phyloP scores from a whole-genome alignment of 2,888 invertebrate species.

The Cataglyphis altisquamis region DNA sequence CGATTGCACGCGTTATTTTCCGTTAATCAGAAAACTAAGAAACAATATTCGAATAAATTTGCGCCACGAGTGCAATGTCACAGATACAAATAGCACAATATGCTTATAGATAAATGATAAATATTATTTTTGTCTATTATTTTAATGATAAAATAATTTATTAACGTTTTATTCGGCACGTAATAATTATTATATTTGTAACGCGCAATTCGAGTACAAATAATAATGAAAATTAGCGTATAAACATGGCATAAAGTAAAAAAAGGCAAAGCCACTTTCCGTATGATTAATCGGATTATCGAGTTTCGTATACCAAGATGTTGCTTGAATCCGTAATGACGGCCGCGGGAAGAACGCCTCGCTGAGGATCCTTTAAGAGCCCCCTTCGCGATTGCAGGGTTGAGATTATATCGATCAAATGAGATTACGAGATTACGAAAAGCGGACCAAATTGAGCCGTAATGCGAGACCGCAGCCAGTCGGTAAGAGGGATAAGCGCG shows the following conservation, averaged over 20 bases:
- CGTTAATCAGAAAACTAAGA: constrained; percentile 3
- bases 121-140: background rate
- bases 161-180: background rate
- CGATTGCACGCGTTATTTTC: constrained; percentile 20
- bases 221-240: constrained; percentile 20
- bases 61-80: constrained; percentile 20
- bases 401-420: constrained; percentile 76
- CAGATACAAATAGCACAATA: background rate
- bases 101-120: background rate
- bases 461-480: constrained; percentile 71
- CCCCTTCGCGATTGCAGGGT: constrained; percentile 68
- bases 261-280: constrained; percentile 30
- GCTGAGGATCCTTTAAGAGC: constrained; percentile 65
- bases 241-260: constrained; percentile 28
- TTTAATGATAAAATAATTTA: background rate
- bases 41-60: constrained; percentile 24
- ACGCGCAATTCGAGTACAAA: background rate
- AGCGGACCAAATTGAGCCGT: constrained; percentile 77
- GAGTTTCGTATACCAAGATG: constrained; percentile 67
- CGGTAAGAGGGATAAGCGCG: constrained; percentile 70
- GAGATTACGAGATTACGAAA: constrained; percentile 75
- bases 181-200: background rate
- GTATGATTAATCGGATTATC: constrained; percentile 73
- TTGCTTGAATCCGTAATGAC: constrained; percentile 72
- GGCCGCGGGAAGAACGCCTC: constrained; percentile 63